phyloP scores from a whole-genome alignment of 1,140 invertebrate genomes.

The Gonioctena quinquepunctata region DNA sequence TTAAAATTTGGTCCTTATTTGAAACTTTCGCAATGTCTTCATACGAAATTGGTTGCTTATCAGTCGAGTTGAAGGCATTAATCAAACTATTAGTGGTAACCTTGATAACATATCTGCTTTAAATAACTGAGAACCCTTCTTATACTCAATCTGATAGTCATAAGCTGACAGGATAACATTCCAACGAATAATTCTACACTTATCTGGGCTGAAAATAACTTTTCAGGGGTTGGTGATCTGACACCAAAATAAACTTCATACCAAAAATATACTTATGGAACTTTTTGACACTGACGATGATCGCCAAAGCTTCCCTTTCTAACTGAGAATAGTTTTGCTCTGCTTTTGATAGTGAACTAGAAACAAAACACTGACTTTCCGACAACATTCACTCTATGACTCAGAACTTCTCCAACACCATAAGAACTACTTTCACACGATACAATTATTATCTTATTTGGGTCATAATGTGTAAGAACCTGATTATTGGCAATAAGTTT shows the following conservation, averaged over 20 bases:
- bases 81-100: too few relatives aligned
- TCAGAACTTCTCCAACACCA: slow-evolving; percentile 52
- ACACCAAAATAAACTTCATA: slow-evolving; percentile 28
- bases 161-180: slow-evolving; percentile 13
- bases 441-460: slow-evolving; percentile 37
- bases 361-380: slow-evolving; percentile 52
- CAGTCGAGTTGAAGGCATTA: too few relatives aligned
- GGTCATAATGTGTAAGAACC: slow-evolving; percentile 42
- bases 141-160: slow-evolving; percentile 18
- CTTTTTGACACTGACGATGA: slow-evolving; percentile 33
- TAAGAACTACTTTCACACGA: slow-evolving; percentile 45
- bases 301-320: slow-evolving; percentile 36
- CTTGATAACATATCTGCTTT: too few relatives aligned
- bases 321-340: slow-evolving; percentile 36
- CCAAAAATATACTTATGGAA: slow-evolving; percentile 37
- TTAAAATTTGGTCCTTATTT: too few relatives aligned
- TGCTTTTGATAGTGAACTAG: slow-evolving; percentile 20
- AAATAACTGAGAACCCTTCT: too few relatives aligned
- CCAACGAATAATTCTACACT: slow-evolving; percentile 18
- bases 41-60: too few relatives aligned
- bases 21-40: too few relatives aligned
- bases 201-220: slow-evolving; percentile 26
- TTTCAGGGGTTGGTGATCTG: slow-evolving; percentile 27
- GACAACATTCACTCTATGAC: slow-evolving; percentile 38
- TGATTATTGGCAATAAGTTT: slow-evolving; percentile 29